phyloP scores from a whole-genome alignment of 2,888 invertebrate genomes.

The Acleris laterana region DNA sequence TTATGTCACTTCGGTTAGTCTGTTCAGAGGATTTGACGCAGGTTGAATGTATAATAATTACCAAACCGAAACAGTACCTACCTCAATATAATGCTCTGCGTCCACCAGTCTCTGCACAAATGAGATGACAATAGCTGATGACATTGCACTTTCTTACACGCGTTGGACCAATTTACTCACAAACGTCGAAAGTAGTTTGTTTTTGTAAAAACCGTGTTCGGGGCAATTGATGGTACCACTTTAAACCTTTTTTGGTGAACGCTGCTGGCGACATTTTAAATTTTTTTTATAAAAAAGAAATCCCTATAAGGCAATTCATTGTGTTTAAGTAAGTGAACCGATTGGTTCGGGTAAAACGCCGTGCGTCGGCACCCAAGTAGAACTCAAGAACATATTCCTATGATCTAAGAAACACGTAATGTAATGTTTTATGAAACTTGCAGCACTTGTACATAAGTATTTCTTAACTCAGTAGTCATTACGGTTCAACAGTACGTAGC shows the following conservation, averaged over 20 bases:
- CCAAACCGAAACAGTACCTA: no score
- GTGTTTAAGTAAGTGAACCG: slow-evolving; percentile 5
- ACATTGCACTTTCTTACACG: slow-evolving; percentile 43
- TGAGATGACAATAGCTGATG: slow-evolving; percentile 44
- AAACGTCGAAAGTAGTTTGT: slow-evolving; percentile 43
- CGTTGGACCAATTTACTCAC: slow-evolving; percentile 44
- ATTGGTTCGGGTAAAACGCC: no score
- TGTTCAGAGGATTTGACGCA: no score
- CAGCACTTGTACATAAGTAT: background rate
- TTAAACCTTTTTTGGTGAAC: slow-evolving; percentile 15
- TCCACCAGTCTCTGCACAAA: slow-evolving; percentile 35
- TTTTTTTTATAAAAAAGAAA: slow-evolving; percentile 25
- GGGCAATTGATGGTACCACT: slow-evolving; percentile 30
- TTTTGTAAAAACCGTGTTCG: slow-evolving; percentile 39
- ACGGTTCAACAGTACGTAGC: background rate
- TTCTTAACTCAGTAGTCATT: background rate
- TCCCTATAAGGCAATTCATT: slow-evolving; percentile 18
- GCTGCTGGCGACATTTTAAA: slow-evolving; percentile 16
- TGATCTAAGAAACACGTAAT: no score
- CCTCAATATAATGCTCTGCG: background rate
- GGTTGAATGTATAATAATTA: no score
- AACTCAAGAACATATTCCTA: no score
- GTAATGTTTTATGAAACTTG: no score
- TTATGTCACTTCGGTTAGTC: no score
- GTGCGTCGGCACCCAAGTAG: no score